Percentiles rank a stretch among this genome's conserved stretches.
Evolutionary conservation across 2,888 invertebrate genomes (phyloP).

Genomic region (Rhyacophila evoluta): DNA sequence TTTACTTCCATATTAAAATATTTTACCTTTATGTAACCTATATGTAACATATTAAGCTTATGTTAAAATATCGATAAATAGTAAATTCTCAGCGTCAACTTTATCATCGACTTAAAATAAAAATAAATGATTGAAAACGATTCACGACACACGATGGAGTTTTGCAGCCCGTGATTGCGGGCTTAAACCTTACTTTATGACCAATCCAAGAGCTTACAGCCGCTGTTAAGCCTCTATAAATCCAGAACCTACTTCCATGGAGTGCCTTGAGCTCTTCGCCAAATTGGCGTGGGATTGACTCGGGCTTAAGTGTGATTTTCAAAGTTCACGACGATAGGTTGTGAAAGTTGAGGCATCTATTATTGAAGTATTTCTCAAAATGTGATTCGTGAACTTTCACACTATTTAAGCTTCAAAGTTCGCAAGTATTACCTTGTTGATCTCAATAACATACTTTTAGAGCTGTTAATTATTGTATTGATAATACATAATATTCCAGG

Average conservation of each 20-base stretch:
- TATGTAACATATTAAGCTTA: too few species aligned
- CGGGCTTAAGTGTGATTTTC: conserved; percentile 14
- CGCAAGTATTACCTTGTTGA: too few species aligned
- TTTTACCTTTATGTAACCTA: too few species aligned
- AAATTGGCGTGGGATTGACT: conserved; percentile 24
- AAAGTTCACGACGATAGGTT: conserved; percentile 24
- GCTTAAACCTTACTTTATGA: background rate
- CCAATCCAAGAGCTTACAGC: conserved; percentile 2
- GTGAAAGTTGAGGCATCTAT: conserved; percentile 12
- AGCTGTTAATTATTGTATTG: too few species aligned
- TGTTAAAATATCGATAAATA: background rate
- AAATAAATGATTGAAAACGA: background rate
- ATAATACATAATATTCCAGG: too few species aligned
- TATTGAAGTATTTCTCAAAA: conserved; percentile 6
- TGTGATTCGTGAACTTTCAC: background rate
- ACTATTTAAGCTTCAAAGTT: too few species aligned
- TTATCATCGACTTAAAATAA: background rate
- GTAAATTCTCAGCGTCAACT: background rate
- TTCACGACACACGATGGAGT: background rate
- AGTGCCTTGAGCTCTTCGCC: conserved; percentile 14
- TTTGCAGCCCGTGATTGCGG: conserved; percentile 1
- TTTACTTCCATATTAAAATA: too few species aligned
- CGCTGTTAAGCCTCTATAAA: conserved; percentile 19
- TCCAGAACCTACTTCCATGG: conserved; percentile 15
- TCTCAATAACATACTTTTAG: too few species aligned